phyloP scores from a whole-genome alignment of 2,797 vertebrate genomes.

The Chiloscyllium punctatum region DNA sequence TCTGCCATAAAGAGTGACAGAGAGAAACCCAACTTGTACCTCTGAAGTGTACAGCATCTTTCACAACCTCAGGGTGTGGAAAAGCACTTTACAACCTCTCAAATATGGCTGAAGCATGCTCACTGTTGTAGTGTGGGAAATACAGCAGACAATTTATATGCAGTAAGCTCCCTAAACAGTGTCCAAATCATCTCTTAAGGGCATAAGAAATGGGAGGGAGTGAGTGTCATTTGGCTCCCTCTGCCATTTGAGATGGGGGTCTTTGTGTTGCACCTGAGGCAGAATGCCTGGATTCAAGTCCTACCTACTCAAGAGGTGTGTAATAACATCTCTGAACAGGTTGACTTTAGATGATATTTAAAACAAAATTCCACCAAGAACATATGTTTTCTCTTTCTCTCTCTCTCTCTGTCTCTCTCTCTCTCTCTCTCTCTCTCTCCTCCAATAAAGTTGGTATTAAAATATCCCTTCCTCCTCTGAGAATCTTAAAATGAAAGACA shows the following conservation, averaged over 20 bases:
- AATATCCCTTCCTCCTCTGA: neutral
- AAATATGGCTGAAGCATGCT: neutral
- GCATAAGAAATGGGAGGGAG: no score
- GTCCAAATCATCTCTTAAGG: neutral
- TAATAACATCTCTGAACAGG: no score
- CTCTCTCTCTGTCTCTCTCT: no score
- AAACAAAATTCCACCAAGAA: no score
- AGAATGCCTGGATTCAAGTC: no score
- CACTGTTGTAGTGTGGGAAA: neutral
- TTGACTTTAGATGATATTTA: no score
- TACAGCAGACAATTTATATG: neutral
- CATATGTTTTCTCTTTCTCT: neutral
- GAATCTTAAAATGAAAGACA: neutral
- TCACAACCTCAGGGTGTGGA: neutral
- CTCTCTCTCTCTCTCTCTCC: neutral
- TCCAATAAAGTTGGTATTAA: neutral
- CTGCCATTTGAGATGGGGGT: no score
- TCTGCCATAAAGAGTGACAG: neutral
- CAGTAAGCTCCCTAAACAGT: neutral
- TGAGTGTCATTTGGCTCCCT: no score
- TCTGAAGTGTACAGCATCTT: neutral
- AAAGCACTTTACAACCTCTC: neutral
- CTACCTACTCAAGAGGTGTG: no score
- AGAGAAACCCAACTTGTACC: neutral
- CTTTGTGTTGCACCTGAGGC: no score